Base-by-base conservation (phyloP, 2,113 vertebrate species). In the Tetraodon nigroviridis region DNA sequence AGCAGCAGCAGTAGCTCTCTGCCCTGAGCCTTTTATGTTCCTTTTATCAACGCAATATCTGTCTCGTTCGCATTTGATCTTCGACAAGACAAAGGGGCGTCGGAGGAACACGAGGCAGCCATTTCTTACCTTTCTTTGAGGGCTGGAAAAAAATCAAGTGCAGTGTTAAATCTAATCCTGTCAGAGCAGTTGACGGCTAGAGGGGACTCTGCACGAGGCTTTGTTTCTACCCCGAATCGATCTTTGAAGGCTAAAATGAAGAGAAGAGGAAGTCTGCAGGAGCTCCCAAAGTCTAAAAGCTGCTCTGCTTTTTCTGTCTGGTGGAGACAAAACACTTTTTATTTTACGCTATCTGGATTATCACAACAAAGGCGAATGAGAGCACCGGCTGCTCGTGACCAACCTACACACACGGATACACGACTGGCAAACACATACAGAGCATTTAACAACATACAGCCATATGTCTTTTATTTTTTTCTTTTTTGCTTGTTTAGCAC, bases 131-230 rank as follows among this genome's bases (percentile, higher is more conserved):
- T 81, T 75, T 76, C 69, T 65, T 64, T 22, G 61, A 64, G 55
- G 67, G 60, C 58, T 86, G 71, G 66, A 59, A 59, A 59, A 59
- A 78, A 81, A 80, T 81, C 69, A 81, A 83, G 79, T 66, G 67
- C 22, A 41, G 71, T 73, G 70, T 84, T 83, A 78, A 84, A 83
- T 73, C 70, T 83, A 80, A 84, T 81, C 85, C 74, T 61, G 76
- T 75, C 82, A 75, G 62, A 40, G 71, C 69, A 50, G 67, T 69
- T 73, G 84, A 78, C 37, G 62, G 64, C 76, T 82, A 71, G 79
- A 83, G 73, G 76, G 65, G 71, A 71, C 78, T 83, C 64, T 70
- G 55, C 67, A 75, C 80, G 75, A 83, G 77, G 80, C 79, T 86
- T 86, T 79, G 77, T 79, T 79, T 77, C 72, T 75, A 76, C 67